Evolutionary conservation across 92 coral and sea anemone species (phyloP), one percentile per base, ranked within the genome.

Genomic region (Desmophyllum pertusum): DNA sequence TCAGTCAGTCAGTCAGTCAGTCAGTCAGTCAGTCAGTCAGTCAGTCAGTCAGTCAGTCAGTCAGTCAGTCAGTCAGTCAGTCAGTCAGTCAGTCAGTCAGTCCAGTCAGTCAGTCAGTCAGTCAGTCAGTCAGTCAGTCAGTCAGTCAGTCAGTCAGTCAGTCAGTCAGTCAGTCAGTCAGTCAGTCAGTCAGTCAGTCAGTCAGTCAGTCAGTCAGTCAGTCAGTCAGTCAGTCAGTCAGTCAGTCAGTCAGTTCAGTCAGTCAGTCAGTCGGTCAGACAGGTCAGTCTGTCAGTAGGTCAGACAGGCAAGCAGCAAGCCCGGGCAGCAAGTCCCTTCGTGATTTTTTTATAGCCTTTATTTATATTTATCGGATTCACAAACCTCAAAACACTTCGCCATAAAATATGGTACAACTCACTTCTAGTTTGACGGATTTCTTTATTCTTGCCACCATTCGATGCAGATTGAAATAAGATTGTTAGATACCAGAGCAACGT

Each of bases 401-500:
- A 67, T 67, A 67, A 67, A 37, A 33, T 67, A 67, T 67, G 73
- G 43, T 19, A 33, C n/a, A 67, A 15, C 40, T 67, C 4, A 67
- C 33, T 38, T 17, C 3, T 62, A n/a, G 25, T 10, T 29, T 21
- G 8, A 27, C 27, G 27, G 18, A 6, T 27, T 4, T n/a, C 3
- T n/a, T n/a, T 5, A n/a, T 59, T 10, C 27, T 29, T 59, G 35
- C 25, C 25, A 7, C 13, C 65, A 59, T 21, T 27, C 27, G 51
- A 45, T 45, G 35, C n/a, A n/a, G n/a, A n/a, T n/a, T n/a, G n/a
- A n/a, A n/a, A n/a, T n/a, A n/a, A n/a, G n/a, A n/a, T n/a, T n/a
- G n/a, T n/a, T n/a, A n/a, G n/a, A n/a, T n/a, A n/a, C n/a, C n/a
- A n/a, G n/a, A n/a, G n/a, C n/a, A n/a, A n/a, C n/a, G n/a, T n/a